phyloP scores from a whole-genome alignment of 2,113 vertebrate species.

The Octodon degus region DNA sequence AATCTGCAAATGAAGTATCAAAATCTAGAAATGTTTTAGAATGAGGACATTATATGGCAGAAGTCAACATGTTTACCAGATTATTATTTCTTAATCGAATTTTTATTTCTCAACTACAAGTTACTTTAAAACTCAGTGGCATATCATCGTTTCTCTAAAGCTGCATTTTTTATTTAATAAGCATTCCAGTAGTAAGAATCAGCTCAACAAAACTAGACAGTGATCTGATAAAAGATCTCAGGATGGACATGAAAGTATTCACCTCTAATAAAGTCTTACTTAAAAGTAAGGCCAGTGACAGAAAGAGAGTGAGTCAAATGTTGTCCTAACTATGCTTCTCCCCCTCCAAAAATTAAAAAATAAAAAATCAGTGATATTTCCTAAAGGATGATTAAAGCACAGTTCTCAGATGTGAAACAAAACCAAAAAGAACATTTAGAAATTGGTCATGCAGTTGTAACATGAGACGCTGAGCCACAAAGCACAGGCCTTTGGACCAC shows the following conservation, averaged over 20 bases:
- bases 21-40: background rate
- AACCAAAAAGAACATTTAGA: background rate
- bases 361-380: background rate
- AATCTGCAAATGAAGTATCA: background rate
- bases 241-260: background rate
- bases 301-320: background rate
- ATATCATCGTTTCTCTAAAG: background rate
- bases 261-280: background rate
- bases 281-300: background rate
- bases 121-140: constrained; percentile 7
- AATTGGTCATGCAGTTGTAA: no score
- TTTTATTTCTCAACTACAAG: background rate
- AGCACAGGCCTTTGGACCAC: no score
- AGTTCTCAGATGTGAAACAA: background rate
- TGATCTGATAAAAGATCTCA: background rate
- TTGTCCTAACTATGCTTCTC: background rate
- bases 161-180: background rate
- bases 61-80: background rate
- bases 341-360: background rate
- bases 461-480: background rate
- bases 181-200: background rate
- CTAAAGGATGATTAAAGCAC: background rate
- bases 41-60: background rate
- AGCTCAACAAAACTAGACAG: background rate
- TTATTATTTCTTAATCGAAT: background rate